Percentiles rank a stretch among this genome's conserved stretches.
Evolutionary conservation across 2,888 invertebrate genomes (phyloP).

Genomic region (Micoletzkya japonica): DNA sequence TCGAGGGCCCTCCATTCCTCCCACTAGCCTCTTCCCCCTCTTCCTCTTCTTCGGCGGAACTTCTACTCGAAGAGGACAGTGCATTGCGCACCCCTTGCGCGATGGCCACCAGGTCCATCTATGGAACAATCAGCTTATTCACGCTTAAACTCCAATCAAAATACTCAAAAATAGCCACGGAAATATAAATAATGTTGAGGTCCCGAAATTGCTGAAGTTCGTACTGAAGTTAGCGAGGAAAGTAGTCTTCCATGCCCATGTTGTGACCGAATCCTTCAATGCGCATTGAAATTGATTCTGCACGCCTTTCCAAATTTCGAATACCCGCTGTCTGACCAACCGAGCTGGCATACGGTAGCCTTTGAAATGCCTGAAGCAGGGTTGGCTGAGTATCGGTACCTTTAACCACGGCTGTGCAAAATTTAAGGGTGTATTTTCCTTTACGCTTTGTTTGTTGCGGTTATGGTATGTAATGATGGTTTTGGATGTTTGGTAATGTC

Average conservation of each 20-base stretch:
- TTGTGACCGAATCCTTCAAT: too few species aligned
- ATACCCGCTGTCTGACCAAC: too few species aligned
- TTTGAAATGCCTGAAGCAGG: conserved; percentile 2
- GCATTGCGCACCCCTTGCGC: conserved; percentile 25
- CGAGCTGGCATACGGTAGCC: not conserved
- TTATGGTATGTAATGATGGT: not conserved
- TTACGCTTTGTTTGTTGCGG: not conserved
- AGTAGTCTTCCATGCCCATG: too few species aligned
- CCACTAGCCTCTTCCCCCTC: not conserved
- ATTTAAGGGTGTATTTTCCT: not conserved
- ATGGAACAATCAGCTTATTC: not conserved
- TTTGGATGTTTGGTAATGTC: too few species aligned
- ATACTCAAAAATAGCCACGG: not conserved
- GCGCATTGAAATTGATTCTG: conserved; percentile 13
- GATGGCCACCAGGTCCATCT: conserved; percentile 19
- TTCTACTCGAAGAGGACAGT: conserved; percentile 17
- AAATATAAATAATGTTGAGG: too few species aligned
- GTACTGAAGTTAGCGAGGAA: too few species aligned
- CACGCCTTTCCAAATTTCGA: not conserved
- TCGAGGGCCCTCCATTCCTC: conserved; percentile 12
- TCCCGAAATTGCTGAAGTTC: not conserved
- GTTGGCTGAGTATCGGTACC: not conserved
- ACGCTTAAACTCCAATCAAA: not conserved
- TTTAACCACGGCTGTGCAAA: not conserved
- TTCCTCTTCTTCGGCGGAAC: conserved; percentile 22